Evolutionary conservation across 2,113 vertebrate genomes (phyloP), one percentile per base, ranked within the genome.

Genomic region (Empidonax alnorum): DNA sequence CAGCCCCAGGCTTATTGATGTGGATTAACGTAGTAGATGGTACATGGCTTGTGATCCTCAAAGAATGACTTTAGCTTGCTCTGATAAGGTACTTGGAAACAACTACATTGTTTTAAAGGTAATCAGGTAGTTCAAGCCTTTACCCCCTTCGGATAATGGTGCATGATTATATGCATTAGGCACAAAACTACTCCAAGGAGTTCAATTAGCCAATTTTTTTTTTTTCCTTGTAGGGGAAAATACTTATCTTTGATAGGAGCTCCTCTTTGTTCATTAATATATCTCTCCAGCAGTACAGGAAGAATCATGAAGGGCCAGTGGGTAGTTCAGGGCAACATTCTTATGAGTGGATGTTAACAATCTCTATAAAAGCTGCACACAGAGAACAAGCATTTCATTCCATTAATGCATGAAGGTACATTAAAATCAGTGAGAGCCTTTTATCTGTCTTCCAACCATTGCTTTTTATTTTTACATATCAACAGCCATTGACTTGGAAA

Each of bases 381-480:
- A 77, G 58, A 84, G 52, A 77, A 69, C 30, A 63, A 77, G 47
- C 21, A 35, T 92, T 74, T 82, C 46, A 39, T 41, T n/a, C 18
- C 18, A 14, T 81, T 89, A 58, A 66, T 80, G 52, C 39, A 73
- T 28, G 50, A 28, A 52, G 24, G 30, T 62, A 67, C 28, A 31
- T 69, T 44, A 93, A 84, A 87, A 93, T 15, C 31, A 85, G 35
- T 44, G n/a, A 92, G 71, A 97, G 82, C 22, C 84, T 71, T 87
- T 89, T 89, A 68, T 92, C 30, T 83, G 93, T 93, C 88, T 91
- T 93, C 92, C 35, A 96, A 59, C 65, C 65, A 86, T 84, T 93
- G 85, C 72, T 93, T 89, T 93, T 96, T 96, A 91, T 94, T 96
- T 94, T 95, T 66, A 90, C 65, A 31, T 58, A 61, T 39, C 31